Conservation (phyloP, 2,888 invertebrate genomes). For the Caenorhabditis drosophilae region DNA sequence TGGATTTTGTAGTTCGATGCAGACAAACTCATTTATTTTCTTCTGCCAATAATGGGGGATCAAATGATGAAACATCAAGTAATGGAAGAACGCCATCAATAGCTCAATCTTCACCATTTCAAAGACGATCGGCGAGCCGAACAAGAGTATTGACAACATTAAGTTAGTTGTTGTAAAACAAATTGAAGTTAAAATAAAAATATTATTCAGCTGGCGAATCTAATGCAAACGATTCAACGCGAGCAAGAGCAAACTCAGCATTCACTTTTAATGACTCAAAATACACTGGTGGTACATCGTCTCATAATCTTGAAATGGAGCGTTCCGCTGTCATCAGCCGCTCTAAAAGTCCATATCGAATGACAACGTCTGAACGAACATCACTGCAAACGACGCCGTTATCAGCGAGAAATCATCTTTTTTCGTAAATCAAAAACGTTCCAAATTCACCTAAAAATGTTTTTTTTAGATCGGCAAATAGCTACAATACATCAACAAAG, state of each 20-base stretch:
- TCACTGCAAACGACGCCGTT: slow-evolving; percentile 13
- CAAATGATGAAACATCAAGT: neutral
- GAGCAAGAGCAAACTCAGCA: slow-evolving; percentile 27
- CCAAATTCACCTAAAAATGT: too few relatives aligned
- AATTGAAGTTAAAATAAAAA: too few relatives aligned
- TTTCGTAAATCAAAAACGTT: slow-evolving; percentile 24
- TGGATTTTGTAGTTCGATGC: slow-evolving; percentile 34
- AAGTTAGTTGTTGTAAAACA: slow-evolving; percentile 15
- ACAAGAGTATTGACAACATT: slow-evolving; percentile 19
- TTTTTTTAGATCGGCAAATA: too few relatives aligned
- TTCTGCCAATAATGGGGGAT: neutral
- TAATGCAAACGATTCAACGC: slow-evolving; percentile 7
- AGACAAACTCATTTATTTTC: slow-evolving; percentile 25
- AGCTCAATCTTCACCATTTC: slow-evolving; percentile 25
- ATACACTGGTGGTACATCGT: neutral
- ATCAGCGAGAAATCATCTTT: slow-evolving; percentile 32
- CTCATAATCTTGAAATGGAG: slow-evolving; percentile 13
- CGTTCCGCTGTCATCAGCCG: slow-evolving; percentile 7
- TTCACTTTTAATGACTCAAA: slow-evolving; percentile 17
- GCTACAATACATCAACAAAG: neutral
- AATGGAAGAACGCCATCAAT: slow-evolving; percentile 1
- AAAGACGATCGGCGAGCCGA: slow-evolving; percentile 20
- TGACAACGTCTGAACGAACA: neutral
- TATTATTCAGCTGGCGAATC: too few relatives aligned
- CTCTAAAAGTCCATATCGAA: slow-evolving; percentile 13